Percentiles rank a stretch among this genome's conserved stretches.
phyloP scores from a whole-genome alignment of 2,797 vertebrate genomes.

The Peromyscus nudipes region DNA sequence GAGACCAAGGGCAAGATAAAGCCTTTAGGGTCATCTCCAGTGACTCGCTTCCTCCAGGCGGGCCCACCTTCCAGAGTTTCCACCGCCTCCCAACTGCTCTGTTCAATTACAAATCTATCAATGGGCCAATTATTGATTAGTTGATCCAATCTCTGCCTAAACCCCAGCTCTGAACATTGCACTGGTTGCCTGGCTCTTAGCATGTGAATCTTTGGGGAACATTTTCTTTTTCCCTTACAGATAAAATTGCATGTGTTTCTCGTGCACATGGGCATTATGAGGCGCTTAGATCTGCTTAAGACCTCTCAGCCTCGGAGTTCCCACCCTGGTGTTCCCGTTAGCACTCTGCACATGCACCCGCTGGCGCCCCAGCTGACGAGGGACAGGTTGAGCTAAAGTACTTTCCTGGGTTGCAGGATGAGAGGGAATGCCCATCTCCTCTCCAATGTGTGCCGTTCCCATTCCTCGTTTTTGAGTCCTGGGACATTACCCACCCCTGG shows the following conservation, averaged over 20 bases:
- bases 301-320: not conserved
- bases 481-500: not conserved
- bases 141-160: not conserved
- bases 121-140: not conserved
- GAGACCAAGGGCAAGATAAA: not conserved
- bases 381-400: rapidly evolving
- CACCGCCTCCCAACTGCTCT: not conserved
- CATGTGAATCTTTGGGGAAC: not conserved
- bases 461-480: not conserved
- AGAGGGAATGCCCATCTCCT: no score
- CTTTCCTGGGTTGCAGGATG: not conserved
- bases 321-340: no score
- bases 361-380: not conserved
- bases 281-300: not conserved
- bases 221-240: not conserved
- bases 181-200: not conserved
- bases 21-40: not conserved
- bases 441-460: no score
- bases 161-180: not conserved
- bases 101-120: not conserved
- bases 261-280: not conserved
- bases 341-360: rapidly evolving
- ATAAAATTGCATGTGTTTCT: not conserved
- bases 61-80: not conserved
- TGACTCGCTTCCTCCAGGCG: not conserved